Evolutionary conservation across 2,888 invertebrate species (phyloP), one percentile per base, ranked within the genome.

Genomic region (Dastarcus helophoroides): DNA sequence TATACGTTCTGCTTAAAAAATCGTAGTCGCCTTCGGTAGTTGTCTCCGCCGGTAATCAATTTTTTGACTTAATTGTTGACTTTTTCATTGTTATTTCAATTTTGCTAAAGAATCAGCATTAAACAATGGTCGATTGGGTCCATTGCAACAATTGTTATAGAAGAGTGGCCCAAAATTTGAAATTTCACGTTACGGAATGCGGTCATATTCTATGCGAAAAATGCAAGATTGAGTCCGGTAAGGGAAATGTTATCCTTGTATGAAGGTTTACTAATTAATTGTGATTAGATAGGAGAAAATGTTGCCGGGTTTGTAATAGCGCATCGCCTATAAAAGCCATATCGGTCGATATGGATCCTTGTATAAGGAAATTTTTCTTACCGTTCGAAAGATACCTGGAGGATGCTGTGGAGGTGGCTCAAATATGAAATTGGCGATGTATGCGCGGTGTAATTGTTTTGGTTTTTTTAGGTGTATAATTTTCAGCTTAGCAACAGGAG

Each of bases 81-180:
- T n/a, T n/a, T n/a, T n/a, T n/a, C n/a, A n/a, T n/a, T n/a, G n/a
- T n/a, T n/a, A n/a, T 32, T 15, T 16, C 14, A 29, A 10, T 22
- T 25, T 21, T 14, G 9, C 4, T 7, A 12, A 21, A 40, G 32
- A n/a, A n/a, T n/a, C n/a, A 22, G 13, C 8, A 17, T 23, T 12
- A 2, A 22, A 22, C 4, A 28, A 47, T 48, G 46, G 38, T 39
- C 13, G 38, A 53, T 14, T 60, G 58, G 58, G 33, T 60, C 9
- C 54, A 56, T 48, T 60, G 60, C 35, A 60, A 59, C 44, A 54
- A 48, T 33, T 60, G 60, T 45, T 52, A 39, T 9, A 10, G 34
- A 12, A 3, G 38, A 40, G 23, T 11, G 3, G 24, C 24, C 7
- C 26, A 35, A 11, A 32, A 24, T 9, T 26, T 47, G 15, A 49